A percentile compares a stretch with the other conserved stretches of the same genome.
These are phyloP conservation scores for Microtus ochrogaster DNA, from an alignment of 2,113 vertebrate species.

Conservation along the genomic window DNA sequence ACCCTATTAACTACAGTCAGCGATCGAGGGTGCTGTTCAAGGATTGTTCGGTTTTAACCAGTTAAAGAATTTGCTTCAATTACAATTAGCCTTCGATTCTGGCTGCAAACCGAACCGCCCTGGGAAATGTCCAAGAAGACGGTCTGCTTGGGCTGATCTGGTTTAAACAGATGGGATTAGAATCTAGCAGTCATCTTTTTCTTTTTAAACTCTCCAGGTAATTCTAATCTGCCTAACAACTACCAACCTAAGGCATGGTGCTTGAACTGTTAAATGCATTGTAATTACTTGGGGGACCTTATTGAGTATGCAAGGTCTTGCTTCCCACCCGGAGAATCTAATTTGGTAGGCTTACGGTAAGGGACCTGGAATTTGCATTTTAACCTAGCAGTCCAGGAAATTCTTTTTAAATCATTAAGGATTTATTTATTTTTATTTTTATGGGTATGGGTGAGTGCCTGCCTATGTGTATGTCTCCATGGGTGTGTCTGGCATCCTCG, in stretches of 20 bases:
- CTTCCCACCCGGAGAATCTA: background rate
- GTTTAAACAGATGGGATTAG: background rate
- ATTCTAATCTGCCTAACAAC: slow-evolving; percentile 25
- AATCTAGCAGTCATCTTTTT: background rate
- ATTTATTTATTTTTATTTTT: background rate
- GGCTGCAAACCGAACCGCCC: background rate
- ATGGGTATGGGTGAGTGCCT: background rate
- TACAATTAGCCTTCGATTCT: background rate
- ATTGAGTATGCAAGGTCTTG: background rate
- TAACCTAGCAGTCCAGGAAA: background rate
- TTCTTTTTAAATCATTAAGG: background rate
- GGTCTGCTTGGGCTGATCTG: background rate
- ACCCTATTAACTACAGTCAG: background rate
- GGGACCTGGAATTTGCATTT: background rate
- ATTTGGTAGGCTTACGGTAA: background rate
- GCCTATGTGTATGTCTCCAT: no score
- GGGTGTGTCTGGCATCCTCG: background rate
- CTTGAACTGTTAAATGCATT: background rate
- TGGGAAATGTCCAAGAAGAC: background rate
- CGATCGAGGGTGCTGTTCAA: background rate
- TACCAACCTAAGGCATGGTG: background rate
- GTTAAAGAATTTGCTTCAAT: background rate
- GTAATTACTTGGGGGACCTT: background rate
- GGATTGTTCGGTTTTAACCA: background rate
- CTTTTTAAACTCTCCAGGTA: background rate